Evolutionary conservation across 2,113 vertebrate species (phyloP).

Genomic region (Xenopus tropicalis): UCB_Xtro_10.0 CM004449.2:46400501-46401000

Average conservation of each 20-base stretch:
- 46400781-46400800: no score
- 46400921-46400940: no score
- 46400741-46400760: not conserved
- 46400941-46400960: no score
- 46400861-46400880: no score
- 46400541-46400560: not conserved
- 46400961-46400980: no score
- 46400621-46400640: constrained; percentile 8
- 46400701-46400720: not conserved
- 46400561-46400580: constrained; percentile 14
- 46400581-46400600: constrained; percentile 3
- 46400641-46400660: constrained; percentile 3
- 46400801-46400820: no score
- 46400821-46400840: no score
- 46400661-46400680: constrained; percentile 3
- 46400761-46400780: no score
- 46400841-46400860: no score
- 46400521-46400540: not conserved
- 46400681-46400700: not conserved
- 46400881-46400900: no score
- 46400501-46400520: constrained; percentile 15
- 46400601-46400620: constrained; percentile 16
- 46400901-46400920: no score
- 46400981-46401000: no score
- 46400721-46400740: not conserved